A percentile compares a stretch with the other conserved stretches of the same genome.
Evolutionary conservation across 2,113 vertebrate genomes (phyloP).

Genomic region (Plotosus lineatus): DNA sequence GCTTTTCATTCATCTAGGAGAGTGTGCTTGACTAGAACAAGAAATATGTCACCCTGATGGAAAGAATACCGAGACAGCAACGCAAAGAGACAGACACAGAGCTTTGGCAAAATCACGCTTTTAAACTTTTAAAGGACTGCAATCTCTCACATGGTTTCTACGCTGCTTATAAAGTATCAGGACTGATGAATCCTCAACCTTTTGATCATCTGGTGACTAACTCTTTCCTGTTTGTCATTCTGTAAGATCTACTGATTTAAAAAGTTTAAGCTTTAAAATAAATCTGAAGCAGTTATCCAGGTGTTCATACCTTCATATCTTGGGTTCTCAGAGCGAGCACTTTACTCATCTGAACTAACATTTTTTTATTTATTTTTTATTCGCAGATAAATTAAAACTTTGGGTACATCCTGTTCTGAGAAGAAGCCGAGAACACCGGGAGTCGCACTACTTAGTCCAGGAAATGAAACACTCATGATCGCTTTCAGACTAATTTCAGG

Average conservation of each 20-base stretch:
- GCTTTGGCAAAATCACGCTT: background rate
- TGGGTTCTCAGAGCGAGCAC: no score
- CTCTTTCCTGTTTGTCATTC: background rate
- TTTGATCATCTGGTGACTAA: background rate
- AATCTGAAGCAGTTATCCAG: background rate
- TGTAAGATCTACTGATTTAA: background rate
- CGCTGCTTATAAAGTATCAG: background rate
- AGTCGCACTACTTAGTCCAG: no score
- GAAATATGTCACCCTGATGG: constrained; percentile 42
- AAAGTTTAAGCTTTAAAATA: background rate
- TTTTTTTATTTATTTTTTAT: background rate
- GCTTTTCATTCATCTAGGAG: constrained; percentile 12
- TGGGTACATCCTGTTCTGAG: no score
- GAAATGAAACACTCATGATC: no score
- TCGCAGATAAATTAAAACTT: no score
- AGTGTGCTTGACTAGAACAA: constrained; percentile 31
- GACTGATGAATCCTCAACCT: background rate
- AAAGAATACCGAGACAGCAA: constrained; percentile 20
- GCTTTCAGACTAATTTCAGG: no score
- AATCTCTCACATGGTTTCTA: background rate
- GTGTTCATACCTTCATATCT: background rate
- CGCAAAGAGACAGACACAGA: background rate
- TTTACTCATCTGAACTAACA: background rate
- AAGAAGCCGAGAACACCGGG: no score
- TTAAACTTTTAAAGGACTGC: constrained; percentile 4